Conservation (phyloP, 2,888 invertebrate species). For the Hedya salicella region DNA sequence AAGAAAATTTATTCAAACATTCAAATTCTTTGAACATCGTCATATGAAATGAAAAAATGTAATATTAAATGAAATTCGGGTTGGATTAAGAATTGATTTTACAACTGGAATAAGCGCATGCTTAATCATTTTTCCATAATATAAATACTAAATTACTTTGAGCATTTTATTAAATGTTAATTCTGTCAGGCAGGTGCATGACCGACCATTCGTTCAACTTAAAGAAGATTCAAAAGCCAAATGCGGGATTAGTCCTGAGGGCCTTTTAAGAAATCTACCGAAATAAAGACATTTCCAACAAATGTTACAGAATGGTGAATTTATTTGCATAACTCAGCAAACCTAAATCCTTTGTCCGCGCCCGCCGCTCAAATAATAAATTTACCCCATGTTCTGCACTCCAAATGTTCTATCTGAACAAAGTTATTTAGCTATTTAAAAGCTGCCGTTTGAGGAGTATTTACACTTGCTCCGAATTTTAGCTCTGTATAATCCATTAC, state of each 20-base stretch:
- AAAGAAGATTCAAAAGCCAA: constrained; percentile 72
- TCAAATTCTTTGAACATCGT: constrained; percentile 1
- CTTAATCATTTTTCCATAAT: constrained; percentile 6
- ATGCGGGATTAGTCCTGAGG: constrained; percentile 73
- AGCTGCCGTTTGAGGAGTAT: constrained; percentile 60
- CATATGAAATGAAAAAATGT: neutral
- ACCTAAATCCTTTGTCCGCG: constrained; percentile 83
- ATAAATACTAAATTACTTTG: constrained; percentile 50
- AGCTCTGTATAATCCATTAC: constrained; percentile 53
- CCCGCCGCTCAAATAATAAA: constrained; percentile 80
- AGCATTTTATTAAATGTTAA: constrained; percentile 57
- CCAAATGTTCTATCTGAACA: constrained; percentile 74
- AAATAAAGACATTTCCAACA: constrained; percentile 83
- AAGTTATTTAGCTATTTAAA: constrained; percentile 78
- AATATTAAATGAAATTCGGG: constrained; percentile 6
- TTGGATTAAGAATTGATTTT: constrained; percentile 18
- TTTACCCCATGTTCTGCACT: constrained; percentile 79
- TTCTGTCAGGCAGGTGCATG: constrained; percentile 59
- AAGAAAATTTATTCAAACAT: constrained; percentile 4
- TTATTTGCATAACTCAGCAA: constrained; percentile 84
- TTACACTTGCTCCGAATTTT: constrained; percentile 53
- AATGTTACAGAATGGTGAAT: constrained; percentile 84
- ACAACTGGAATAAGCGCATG: constrained; percentile 8
- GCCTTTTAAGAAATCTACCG: constrained; percentile 79
- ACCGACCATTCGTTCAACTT: constrained; percentile 61